These are phyloP conservation scores for Chrysolina americana DNA, from an alignment of 2,888 invertebrate genomes.

Conservation along the genomic window DNA sequence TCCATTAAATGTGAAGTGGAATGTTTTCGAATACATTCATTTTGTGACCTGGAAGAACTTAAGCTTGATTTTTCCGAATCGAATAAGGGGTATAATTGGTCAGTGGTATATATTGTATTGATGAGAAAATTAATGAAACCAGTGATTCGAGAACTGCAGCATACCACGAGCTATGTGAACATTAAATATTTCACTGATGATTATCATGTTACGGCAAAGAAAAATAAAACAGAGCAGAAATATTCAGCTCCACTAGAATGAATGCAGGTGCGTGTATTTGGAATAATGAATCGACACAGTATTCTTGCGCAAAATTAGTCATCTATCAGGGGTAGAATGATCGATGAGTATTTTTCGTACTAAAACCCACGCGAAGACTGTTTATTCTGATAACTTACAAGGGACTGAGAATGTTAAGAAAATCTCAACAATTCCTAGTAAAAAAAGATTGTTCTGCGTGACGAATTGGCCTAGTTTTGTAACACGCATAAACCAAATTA, in stretches of 20 bases:
- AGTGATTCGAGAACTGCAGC: no score
- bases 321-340: background rate
- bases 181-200: no score
- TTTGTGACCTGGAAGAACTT: no score
- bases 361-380: slow-evolving; percentile 2
- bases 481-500: slow-evolving; percentile 38
- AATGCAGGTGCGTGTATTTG: background rate
- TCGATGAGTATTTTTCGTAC: background rate
- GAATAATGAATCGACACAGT: background rate
- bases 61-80: no score
- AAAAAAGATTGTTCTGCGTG: slow-evolving; percentile 31
- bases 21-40: no score
- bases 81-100: no score
- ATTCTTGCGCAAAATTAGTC: slow-evolving; percentile 1
- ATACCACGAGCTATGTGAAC: no score
- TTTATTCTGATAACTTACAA: background rate
- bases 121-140: no score
- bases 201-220: no score
- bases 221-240: no score
- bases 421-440: slow-evolving; percentile 4
- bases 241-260: background rate
- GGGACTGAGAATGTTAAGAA: slow-evolving; percentile 7
- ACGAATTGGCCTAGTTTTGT: slow-evolving; percentile 31
- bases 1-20: no score
- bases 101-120: no score